Evolutionary conservation across 2,113 vertebrate genomes (phyloP), one percentile per base, ranked within the genome.

Genomic region (Alces alces): DNA sequence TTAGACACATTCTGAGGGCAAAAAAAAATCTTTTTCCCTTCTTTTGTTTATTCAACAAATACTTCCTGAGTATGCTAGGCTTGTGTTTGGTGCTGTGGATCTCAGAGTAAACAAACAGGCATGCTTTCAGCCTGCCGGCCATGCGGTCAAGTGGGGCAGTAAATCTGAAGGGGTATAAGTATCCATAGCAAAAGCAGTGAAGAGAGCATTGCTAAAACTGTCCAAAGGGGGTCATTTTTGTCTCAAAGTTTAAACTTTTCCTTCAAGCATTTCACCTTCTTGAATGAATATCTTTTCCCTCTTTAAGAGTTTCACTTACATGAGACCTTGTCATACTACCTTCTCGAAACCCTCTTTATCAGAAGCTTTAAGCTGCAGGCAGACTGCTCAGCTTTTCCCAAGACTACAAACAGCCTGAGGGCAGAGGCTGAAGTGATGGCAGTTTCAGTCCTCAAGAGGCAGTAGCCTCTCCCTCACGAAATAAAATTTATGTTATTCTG

Each of bases 21-120:
- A 70, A 88, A 52, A 30, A 45, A 76, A 25, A 50, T 55, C 14
- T 86, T 70, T 79, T 52, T 27, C 16, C 36, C 36, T 45, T 57
- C 76, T 58, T 87, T 93, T 12, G 23, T 76, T 88, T 95, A 28
- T 52, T 91, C 64, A 80, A 5, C 80, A 91, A 54, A 73, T n/a
- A 28, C 33, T 76, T 92, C 45, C 89, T 66, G 85, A 30, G 9
- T n/a, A 2, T 45, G 64, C 33, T 39, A 54, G 78, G 19, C 39
- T 58, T 70, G 13, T 58, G 55, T 33, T 43, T 52, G 43, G 58
- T 45, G 5, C 58, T 84, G 17, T 27, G 39, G 47, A 57, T 54
- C 50, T 85, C 78, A 52, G 1, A 36, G 43, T 25, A 61, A 82
- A 64, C 25, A 90, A 50, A 76, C 4, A 30, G 58, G 61, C 33